Evolutionary conservation across 2,797 vertebrate genomes (phyloP), one percentile per base, ranked within the genome.

Genomic region (Tolypeutes matacus): DNA sequence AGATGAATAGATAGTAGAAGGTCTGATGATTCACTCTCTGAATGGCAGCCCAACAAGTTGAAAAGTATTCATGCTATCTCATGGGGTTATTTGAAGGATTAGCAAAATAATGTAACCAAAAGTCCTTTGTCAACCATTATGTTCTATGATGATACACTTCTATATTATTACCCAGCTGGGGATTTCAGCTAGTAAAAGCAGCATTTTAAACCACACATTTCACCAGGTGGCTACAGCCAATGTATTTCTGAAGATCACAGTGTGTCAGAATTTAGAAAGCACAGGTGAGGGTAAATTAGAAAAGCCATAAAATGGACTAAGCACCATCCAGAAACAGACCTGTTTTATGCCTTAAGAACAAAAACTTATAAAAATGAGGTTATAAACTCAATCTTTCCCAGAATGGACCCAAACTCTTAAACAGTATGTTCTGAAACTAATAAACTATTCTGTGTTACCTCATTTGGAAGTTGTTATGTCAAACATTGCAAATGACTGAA

Each of bases 351-450:
- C 65, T 67, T 56, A 89, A 89, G 72, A 86, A 93, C 12, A 70
- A 90, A 90, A 95, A 67, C 20, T 69, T 8, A 80, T 80, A 49
- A 36, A 89, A 95, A 56, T 76, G 76, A 78, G 49, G 27, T 80
- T 53, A 77, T 51, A 86, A 73, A 51, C 21, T 67, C 65, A 36
- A 49, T 29, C 42, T 93, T 83, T 94, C 51, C 85, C 65, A 81
- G 65, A 84, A 18, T 86, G 34, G 36, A 90, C 29, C 7, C 39
- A 95, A 36, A 76, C 14, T 76, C 58, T 46, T 39, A 73, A 70
- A 39, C 39, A 29, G 36, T 10, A 17, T 87, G 20, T 53, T 65
- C 42, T 89, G 73, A 80, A 93, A 64, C 15, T 51, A 56, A 92
- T 64, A 34, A 95, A 93, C 75, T 31, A 46, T 89, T 42, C 53